Evolutionary conservation across 2,888 invertebrate genomes (phyloP).

Genomic region (Tricholauxania praeusta): DNA sequence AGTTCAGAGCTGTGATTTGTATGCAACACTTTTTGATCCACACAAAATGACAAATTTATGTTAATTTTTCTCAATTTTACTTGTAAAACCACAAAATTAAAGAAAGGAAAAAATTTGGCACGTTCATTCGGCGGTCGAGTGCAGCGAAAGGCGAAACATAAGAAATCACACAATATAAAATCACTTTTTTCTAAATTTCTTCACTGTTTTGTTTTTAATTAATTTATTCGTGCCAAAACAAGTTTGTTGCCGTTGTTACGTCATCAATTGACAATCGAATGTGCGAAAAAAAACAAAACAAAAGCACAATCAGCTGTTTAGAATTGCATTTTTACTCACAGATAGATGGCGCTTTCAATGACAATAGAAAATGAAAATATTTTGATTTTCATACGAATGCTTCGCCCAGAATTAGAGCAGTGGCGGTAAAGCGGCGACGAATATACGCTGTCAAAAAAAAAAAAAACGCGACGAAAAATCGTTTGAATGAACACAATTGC

Average conservation of each 20-base stretch:
- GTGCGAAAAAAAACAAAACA: background rate
- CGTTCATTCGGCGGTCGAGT: background rate
- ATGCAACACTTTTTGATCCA: no score
- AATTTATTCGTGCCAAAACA: background rate
- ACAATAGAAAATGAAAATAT: no score
- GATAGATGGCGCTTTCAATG: background rate
- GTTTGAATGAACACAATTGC: no score
- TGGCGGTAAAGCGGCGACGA: no score
- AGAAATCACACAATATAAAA: background rate
- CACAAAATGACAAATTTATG: no score
- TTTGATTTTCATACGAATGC: no score
- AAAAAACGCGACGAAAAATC: no score
- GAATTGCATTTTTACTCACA: background rate
- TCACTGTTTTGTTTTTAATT: background rate
- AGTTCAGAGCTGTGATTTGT: slow-evolving; percentile 8
- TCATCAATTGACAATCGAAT: background rate
- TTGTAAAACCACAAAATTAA: no score
- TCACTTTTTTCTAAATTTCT: slow-evolving; percentile 1
- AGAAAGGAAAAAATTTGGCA: background rate
- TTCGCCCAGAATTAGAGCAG: no score
- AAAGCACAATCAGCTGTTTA: background rate
- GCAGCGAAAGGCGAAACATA: no score
- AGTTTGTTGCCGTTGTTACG: background rate
- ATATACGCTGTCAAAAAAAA: no score
- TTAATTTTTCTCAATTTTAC: no score